Evolutionary conservation across 2,797 vertebrate genomes (phyloP).

Genomic region (Rhinichthys osculus): DNA sequence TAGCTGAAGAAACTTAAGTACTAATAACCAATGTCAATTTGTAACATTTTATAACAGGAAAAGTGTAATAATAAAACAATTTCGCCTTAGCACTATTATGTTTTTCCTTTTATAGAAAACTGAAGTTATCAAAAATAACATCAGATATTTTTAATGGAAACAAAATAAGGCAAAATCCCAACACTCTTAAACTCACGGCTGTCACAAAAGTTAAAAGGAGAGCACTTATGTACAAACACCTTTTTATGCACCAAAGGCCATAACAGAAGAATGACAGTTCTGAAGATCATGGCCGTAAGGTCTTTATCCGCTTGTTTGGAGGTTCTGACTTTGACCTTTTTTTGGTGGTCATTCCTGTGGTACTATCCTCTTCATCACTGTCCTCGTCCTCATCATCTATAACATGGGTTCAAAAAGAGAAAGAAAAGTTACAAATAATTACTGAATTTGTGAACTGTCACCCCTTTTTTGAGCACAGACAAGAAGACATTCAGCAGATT

Average conservation of each 20-base stretch:
- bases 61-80: neutral
- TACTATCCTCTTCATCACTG: conserved; percentile 71
- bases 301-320: conserved; percentile 82
- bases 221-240: neutral
- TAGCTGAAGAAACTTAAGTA: neutral
- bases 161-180: conserved; percentile 5
- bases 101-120: neutral
- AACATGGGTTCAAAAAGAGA: conserved; percentile 51
- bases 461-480: neutral
- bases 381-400: conserved; percentile 70
- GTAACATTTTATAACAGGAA: conserved; percentile 5
- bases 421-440: neutral
- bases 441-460: neutral
- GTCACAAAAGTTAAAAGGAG: neutral
- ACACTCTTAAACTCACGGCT: neutral
- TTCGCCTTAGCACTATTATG: neutral
- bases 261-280: neutral
- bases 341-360: conserved; percentile 11
- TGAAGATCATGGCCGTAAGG: conserved; percentile 42
- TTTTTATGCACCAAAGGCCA: neutral
- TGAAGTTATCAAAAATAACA: neutral
- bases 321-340: conserved; percentile 66
- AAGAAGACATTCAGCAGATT: neutral
- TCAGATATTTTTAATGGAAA: neutral
- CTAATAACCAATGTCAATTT: conserved; percentile 20